Evolutionary conservation across 2,888 invertebrate species (phyloP).

Genomic region (Cylindroiulus punctatus): DNA sequence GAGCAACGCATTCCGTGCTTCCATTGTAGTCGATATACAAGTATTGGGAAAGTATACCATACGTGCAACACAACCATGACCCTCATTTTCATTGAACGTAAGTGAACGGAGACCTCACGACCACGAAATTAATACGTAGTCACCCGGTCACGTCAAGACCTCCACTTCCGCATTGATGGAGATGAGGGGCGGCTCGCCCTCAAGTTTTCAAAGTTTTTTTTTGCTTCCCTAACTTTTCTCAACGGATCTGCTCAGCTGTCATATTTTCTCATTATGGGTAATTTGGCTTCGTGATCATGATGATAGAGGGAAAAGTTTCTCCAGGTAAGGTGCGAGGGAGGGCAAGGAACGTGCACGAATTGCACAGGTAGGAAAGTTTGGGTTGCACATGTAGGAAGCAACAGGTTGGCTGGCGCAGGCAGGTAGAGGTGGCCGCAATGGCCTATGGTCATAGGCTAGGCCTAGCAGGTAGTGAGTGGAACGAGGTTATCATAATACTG

Average conservation of each 20-base stretch:
- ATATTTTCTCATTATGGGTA: background rate
- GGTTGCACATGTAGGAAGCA: constrained; percentile 26
- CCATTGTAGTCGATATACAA: background rate
- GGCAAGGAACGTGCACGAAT: background rate
- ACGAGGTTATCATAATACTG: constrained; percentile 42
- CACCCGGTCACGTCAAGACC: constrained; percentile 5
- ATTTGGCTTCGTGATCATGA: background rate
- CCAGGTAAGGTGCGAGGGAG: background rate
- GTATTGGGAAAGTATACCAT: background rate
- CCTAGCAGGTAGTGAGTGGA: constrained; percentile 42
- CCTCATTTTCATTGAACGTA: background rate
- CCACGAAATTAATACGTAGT: constrained; percentile 1
- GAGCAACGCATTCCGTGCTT: background rate
- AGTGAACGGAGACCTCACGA: constrained; percentile 17
- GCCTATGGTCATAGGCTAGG: background rate
- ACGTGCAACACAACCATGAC: background rate
- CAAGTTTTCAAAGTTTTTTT: background rate
- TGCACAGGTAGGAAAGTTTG: background rate
- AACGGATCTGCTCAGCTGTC: background rate
- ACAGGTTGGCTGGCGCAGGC: background rate
- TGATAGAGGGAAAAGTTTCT: background rate
- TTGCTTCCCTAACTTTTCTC: background rate
- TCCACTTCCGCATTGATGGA: constrained; percentile 14
- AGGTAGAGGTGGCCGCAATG: background rate
- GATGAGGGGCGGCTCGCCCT: background rate